phyloP scores from a whole-genome alignment of 2,113 vertebrate species.

The Coturnix japonica region DNA sequence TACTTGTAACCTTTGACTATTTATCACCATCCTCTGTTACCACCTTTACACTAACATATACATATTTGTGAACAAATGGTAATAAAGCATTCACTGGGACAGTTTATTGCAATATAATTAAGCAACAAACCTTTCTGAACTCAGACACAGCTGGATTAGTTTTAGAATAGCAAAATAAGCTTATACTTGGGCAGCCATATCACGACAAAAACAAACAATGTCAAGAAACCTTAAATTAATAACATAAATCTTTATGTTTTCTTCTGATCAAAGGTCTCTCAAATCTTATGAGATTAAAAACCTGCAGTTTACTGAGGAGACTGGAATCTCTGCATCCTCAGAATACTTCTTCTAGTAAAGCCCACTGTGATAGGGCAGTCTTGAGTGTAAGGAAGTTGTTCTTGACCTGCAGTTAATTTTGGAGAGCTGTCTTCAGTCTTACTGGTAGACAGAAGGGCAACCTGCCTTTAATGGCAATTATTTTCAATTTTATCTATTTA shows the following conservation, averaged over 20 bases:
- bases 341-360: background rate
- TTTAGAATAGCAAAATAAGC: background rate
- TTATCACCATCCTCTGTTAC: too few relatives aligned
- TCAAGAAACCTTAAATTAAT: background rate
- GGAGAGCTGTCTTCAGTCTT: background rate
- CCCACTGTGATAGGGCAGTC: background rate
- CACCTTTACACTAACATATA: too few relatives aligned
- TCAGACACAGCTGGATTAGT: background rate
- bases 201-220: background rate
- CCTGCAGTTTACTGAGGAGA: background rate
- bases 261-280: background rate
- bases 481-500: background rate
- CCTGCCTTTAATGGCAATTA: background rate
- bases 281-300: background rate
- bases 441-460: background rate
- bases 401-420: background rate
- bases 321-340: background rate
- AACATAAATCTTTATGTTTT: background rate
- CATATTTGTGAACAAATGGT: background rate
- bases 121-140: background rate
- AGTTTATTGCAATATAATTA: background rate
- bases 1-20: too few relatives aligned
- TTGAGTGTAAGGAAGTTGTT: background rate
- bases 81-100: background rate
- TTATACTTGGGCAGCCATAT: background rate